Base-by-base conservation (phyloP, 2,888 invertebrate species). In the Xylocampa areola region DNA sequence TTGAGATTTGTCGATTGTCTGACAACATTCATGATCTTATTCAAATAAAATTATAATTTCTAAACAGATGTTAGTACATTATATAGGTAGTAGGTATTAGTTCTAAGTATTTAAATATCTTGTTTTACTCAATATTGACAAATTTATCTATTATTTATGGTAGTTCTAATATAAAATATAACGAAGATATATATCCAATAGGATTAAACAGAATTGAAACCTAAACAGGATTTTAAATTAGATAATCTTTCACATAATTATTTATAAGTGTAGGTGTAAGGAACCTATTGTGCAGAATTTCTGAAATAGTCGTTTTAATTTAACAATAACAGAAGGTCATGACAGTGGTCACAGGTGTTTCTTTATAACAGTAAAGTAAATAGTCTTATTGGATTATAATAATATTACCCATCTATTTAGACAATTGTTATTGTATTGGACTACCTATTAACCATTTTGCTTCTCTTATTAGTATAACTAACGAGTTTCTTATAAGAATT, bases 331-430 rank as follows among this genome's bases (percentile, higher is more conserved):
- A 65, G 76, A 85, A 84, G 84, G 86, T 82, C 80, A 66, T 19
- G 30, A 23, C 53, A 55, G 77, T 82, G 75, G 79, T 80, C 85
- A 80, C 87, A 87, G 81, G 76, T 87, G 87, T 79, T 84, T 35
- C 37, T 49, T 49, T 53, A 73, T 55, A 70, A 77, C 74, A 69
- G 63, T 50, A 68, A 47, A 57, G 64, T 57, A 81, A 80, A 81
- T 58, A 80, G 41, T 79, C 80, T 76, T 75, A 79, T 79, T 81
- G 77, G 80, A 80, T 77, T 73, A 76, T 67, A 67, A 76, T 67
- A 67, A 53, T 73, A 68, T 73, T 73, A 69, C 44, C 58, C 58
- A 71, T 63, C 65, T 76, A 63, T 68, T 67, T 72, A 53, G 29
- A 73, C 66, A 68, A 71, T 47, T 73, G 62, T 67, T 19, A 63